Conservation (phyloP, 2,888 invertebrate species). For the Molanna angustata region DNA sequence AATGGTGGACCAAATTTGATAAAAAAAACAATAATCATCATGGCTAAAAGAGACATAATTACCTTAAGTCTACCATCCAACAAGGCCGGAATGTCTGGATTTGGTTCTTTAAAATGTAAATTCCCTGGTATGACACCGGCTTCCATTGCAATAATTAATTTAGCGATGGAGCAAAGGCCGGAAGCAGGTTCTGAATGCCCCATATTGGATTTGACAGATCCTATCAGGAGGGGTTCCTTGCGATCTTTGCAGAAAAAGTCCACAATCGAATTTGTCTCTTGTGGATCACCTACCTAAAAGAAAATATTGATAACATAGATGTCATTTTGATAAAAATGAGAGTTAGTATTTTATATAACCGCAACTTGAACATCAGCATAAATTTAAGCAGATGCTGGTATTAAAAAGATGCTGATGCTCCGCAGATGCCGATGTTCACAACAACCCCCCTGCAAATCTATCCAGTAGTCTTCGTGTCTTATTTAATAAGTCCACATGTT, state of each 20-base stretch:
- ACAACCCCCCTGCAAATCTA: too few relatives aligned
- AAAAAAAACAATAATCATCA: neutral
- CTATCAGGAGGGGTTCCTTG: constrained; percentile 77
- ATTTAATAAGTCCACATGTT: too few relatives aligned
- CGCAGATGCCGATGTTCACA: too few relatives aligned
- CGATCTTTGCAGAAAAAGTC: constrained; percentile 87
- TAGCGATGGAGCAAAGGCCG: constrained; percentile 87
- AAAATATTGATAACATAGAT: too few relatives aligned
- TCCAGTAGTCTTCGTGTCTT: too few relatives aligned
- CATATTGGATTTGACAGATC: constrained; percentile 98
- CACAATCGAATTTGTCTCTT: constrained; percentile 93
- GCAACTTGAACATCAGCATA: too few relatives aligned
- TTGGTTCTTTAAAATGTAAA: constrained; percentile 84
- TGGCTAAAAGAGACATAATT: constrained; percentile 21
- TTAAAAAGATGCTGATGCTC: neutral
- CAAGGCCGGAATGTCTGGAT: constrained; percentile 88
- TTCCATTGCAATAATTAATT: constrained; percentile 92
- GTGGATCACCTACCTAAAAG: constrained; percentile 85
- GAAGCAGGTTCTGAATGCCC: constrained; percentile 96
- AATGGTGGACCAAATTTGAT: too few relatives aligned
- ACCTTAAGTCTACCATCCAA: constrained; percentile 83
- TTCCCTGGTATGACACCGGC: constrained; percentile 85
- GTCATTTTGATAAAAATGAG: too few relatives aligned
- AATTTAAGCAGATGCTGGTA: too few relatives aligned
- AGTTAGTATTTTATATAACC: too few relatives aligned